Base-by-base conservation (phyloP, 2,888 invertebrate species). In the Leptothorax acervorum region DNA sequence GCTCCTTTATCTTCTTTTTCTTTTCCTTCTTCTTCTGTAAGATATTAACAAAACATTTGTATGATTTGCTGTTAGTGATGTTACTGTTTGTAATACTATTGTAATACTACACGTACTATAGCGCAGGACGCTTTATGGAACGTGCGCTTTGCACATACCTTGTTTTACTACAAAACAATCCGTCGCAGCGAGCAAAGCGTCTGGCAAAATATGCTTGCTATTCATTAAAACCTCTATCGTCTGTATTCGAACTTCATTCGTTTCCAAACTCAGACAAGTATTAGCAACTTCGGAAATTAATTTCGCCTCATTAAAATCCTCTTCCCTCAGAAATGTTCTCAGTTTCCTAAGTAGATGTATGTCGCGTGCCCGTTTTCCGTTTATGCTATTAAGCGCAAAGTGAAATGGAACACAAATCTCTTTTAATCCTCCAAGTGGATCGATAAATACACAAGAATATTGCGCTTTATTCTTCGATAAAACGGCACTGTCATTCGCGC, bases 381-480 rank as follows among this genome's bases (percentile, higher is more conserved):
- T 98, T 93, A 97, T 97, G 90, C 98, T 98, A 94, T 97, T 98
- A 60, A 99, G 95, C 0, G 98, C 97, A 94, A 97, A 97, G 95
- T 99, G 99, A 94, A 99, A 99, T 39, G 99, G 99, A 91, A 99
- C 97, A 86, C 96, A 95, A 86, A 99, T 96, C 92, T 97, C 97
- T 93, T 98, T 98, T 0, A 99, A 94, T 91, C 97, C 96, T 0
- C 98, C 98, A 93, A 98, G 97, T 1, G 97, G 97, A 94, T 98
- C 98, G 65, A 99, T 95, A 75, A 99, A 97, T 2, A 98, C 96
- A 92, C 98, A 98, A 75, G 97, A 96, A 92, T 97, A 96, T 87
- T 96, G 96, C 23, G 97, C 96, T 66, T 96, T 95, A 90, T 96
- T 96, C 1, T 87, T 90, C 12, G 90, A 85, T 15, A 90, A 81